These are phyloP conservation scores for Xenentodon cancila DNA, from an alignment of 2,797 vertebrate species.

Conservation along the genomic window DNA sequence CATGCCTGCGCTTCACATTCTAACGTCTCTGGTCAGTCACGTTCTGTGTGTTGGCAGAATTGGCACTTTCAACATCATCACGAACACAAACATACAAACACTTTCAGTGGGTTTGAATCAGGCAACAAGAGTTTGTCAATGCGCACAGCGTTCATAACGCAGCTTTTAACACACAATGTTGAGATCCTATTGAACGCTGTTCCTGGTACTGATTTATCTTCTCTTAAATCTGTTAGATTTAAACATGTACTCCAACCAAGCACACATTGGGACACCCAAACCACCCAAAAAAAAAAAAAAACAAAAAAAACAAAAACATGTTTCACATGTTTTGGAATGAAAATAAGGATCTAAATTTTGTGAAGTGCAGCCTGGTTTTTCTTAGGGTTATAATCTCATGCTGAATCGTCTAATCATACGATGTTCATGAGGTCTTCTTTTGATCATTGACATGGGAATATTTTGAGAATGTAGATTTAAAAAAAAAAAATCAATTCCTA, in stretches of 20 bases:
- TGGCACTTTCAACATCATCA: slow-evolving; percentile 50
- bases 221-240: no score
- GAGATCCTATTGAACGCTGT: background rate
- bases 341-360: background rate
- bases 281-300: no score
- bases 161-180: background rate
- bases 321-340: no score
- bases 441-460: background rate
- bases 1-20: slow-evolving; percentile 57
- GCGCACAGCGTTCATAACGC: background rate
- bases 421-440: background rate
- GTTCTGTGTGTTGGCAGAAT: slow-evolving; percentile 64
- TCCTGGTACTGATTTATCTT: no score
- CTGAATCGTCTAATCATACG: background rate
- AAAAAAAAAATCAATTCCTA: background rate
- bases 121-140: slow-evolving; percentile 1
- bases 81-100: slow-evolving; percentile 20
- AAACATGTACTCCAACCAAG: no score
- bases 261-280: no score
- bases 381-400: no score
- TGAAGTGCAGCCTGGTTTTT: background rate
- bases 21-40: slow-evolving; percentile 63
- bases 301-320: no score
- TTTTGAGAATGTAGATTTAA: background rate
- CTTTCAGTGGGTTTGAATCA: slow-evolving; percentile 25